phyloP scores from a whole-genome alignment of 2,113 vertebrate genomes.

The Cochlearius cochlearius region DNA sequence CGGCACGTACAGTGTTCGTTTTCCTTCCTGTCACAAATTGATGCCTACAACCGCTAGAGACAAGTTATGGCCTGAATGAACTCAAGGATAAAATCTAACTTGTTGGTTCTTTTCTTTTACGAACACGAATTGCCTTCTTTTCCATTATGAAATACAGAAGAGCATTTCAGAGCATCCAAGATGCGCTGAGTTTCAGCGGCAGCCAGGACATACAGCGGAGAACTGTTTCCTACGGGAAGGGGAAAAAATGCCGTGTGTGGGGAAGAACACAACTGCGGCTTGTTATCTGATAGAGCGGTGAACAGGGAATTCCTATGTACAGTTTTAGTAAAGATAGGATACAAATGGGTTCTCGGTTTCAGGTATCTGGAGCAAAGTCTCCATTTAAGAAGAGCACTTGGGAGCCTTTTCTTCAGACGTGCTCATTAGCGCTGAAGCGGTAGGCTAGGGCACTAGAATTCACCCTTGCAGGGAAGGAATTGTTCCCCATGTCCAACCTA shows the following conservation, averaged over 20 bases:
- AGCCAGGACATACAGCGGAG: not conserved
- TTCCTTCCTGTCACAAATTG: too few relatives aligned
- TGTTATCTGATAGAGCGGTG: fast-evolving
- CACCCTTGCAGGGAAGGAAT: too few relatives aligned
- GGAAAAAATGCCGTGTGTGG: fast-evolving
- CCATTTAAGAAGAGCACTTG: not conserved
- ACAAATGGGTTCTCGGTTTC: not conserved
- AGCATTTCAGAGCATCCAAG: not conserved
- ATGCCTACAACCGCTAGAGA: not conserved
- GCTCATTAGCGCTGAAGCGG: not conserved
- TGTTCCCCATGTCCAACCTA: too few relatives aligned
- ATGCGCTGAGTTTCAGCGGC: fast-evolving
- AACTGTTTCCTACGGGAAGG: not conserved
- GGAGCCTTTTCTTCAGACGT: not conserved
- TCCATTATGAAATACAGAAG: not conserved
- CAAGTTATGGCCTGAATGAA: not conserved
- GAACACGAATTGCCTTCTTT: not conserved
- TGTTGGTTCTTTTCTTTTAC: fast-evolving
- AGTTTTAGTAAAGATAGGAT: fast-evolving
- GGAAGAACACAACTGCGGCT: not conserved
- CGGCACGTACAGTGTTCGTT: fast-evolving
- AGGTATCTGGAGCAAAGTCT: not conserved
- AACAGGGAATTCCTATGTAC: not conserved
- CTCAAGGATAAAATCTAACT: not conserved
- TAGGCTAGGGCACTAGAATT: not conserved